Percentiles rank a stretch among this genome's conserved stretches.
Conservation (phyloP, 2,888 invertebrate species). For the Pecten maximus region DNA sequence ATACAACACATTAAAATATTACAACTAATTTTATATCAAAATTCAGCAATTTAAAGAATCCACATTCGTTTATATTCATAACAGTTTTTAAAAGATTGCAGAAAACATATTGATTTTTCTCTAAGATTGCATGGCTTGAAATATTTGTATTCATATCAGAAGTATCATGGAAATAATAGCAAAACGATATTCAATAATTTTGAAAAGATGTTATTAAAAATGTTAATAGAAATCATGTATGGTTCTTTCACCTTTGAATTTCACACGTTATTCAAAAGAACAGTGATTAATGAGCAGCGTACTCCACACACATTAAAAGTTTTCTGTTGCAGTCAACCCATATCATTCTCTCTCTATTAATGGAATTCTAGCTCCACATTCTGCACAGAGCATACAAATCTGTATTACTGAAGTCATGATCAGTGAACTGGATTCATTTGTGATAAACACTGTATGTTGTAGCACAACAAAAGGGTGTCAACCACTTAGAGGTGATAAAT, state of each 20-base stretch:
- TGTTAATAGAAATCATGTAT: neutral
- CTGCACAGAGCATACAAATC: neutral
- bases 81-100: slow-evolving; percentile 26
- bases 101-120: neutral
- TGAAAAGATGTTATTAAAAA: slow-evolving; percentile 20
- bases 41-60: neutral
- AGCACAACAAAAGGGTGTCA: neutral
- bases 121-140: neutral
- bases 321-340: neutral
- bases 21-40: neutral
- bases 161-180: neutral
- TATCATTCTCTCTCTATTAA: neutral
- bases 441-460: neutral
- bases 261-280: neutral
- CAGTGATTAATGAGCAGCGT: neutral
- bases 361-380: neutral
- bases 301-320: neutral
- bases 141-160: neutral
- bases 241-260: slow-evolving; percentile 28
- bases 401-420: neutral
- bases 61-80: neutral
- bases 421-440: slow-evolving; percentile 17
- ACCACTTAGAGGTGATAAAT: neutral
- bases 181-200: slow-evolving; percentile 6
- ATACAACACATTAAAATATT: too few relatives aligned